Conservation (phyloP, 2,888 invertebrate species). For the Pimpla rufipes region DNA sequence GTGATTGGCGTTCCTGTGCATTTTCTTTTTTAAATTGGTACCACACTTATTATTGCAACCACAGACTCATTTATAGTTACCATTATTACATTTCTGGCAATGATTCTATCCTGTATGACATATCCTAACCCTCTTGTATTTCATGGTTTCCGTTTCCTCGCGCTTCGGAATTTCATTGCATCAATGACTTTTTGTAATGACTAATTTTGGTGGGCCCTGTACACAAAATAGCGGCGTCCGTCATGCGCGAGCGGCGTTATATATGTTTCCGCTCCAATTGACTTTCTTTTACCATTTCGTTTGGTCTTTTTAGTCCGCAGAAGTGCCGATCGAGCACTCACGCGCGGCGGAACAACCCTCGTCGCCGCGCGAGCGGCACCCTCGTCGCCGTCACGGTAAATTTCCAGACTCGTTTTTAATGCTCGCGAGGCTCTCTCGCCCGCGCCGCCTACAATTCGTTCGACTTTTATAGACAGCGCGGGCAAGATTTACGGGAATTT, state of each 20-base stretch:
- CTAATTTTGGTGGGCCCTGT: background rate
- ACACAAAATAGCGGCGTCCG: background rate
- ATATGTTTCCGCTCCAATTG: slow-evolving; percentile 34
- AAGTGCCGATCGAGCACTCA: slow-evolving; percentile 52
- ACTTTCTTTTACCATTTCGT: slow-evolving; percentile 22
- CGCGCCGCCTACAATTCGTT: slow-evolving; percentile 74
- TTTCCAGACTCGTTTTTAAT: slow-evolving; percentile 66
- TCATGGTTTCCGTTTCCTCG: too few relatives aligned
- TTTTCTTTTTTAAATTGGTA: too few relatives aligned
- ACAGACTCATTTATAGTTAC: too few relatives aligned
- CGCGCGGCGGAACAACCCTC: slow-evolving; percentile 30
- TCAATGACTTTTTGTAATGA: background rate
- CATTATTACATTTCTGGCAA: too few relatives aligned
- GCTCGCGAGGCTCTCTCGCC: slow-evolving; percentile 56
- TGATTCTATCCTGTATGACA: too few relatives aligned
- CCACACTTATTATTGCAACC: too few relatives aligned
- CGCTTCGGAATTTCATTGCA: too few relatives aligned
- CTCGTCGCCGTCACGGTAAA: slow-evolving; percentile 67
- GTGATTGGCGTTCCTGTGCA: too few relatives aligned
- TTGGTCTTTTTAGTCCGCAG: background rate
- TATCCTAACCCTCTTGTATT: too few relatives aligned
- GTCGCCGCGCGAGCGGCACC: slow-evolving; percentile 40
- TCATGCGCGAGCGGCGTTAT: slow-evolving; percentile 1
- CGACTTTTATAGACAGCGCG: slow-evolving; percentile 80
- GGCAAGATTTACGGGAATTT: slow-evolving; percentile 79